Conservation (phyloP, 2,888 invertebrate genomes). For the Coenonympha glycerion region DNA sequence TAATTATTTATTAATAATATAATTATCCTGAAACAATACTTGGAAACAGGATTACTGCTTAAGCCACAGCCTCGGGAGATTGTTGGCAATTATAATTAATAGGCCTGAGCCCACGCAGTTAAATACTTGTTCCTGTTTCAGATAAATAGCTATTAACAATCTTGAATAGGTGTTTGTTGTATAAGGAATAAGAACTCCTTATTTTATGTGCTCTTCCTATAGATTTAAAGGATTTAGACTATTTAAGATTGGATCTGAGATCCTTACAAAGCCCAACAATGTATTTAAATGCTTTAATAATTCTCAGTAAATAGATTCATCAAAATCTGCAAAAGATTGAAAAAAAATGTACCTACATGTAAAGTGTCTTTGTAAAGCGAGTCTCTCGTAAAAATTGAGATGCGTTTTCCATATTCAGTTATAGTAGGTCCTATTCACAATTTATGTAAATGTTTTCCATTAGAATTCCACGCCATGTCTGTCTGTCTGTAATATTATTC, state of each 20-base stretch:
- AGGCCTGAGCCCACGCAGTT: background rate
- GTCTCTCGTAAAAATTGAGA: background rate
- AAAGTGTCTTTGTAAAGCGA: too few species aligned
- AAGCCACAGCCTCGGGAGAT: background rate
- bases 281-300: too few species aligned
- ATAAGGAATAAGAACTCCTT: background rate
- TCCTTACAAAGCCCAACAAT: too few species aligned
- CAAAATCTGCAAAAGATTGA: too few species aligned
- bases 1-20: too few species aligned
- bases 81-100: conserved; percentile 6
- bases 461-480: background rate
- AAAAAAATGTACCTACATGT: too few species aligned
- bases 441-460: background rate
- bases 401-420: background rate
- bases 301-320: too few species aligned
- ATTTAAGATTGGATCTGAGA: too few species aligned
- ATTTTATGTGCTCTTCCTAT: too few species aligned
- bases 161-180: background rate
- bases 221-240: too few species aligned
- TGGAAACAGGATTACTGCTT: background rate
- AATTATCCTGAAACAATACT: background rate
- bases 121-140: conserved; percentile 7
- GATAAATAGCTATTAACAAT: background rate
- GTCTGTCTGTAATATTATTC: background rate
- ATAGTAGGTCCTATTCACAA: background rate